Evolutionary conservation across 2,888 invertebrate species (phyloP), one percentile per base, ranked within the genome.

Genomic region (Hylaea fasciaria): DNA sequence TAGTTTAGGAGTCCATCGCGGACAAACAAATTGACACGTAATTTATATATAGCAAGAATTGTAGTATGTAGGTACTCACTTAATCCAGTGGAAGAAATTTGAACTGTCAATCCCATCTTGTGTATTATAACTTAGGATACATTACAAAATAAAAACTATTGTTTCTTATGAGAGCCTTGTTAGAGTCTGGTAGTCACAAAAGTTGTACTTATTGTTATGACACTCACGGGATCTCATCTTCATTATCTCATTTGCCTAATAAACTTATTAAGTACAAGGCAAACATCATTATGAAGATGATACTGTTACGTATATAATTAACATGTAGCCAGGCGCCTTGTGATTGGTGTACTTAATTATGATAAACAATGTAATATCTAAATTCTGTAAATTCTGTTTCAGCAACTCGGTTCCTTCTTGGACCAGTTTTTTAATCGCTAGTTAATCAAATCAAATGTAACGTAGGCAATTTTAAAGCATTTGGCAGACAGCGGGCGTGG

Each of bases 221-320:
- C 54, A 41, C 32, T 40, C 28, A 39, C 17, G 28, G 16, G 44
- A 49, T 53, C 50, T 35, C 9, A 37, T 60, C 50, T 53, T 53
- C 41, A 17, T 50, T 65, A 66, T 66, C 68, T 63, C 22, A 55
- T 51, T 46, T 45, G 47, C 29, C 54, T 43, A 60, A 55, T 59
- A 65, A 59, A 63, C 11, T 35, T 50, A 17, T 53, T 49, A 60
- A 48, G 60, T 64, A 67, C 62, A 17, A 65, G 53, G 59, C 64
- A 69, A 65, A 69, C 62, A 69, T 66, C 61, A 65, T 50, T 44
- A 43, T 37, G 46, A 57, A 53, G 66, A 69, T 66, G n/a, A 50
- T 37, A 48, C 37, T 44, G 46, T 28, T 44, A 16, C 22, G 9
- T 32, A 28, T 44, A 32, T 46, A 4, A 32, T 49, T 14, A 29